phyloP scores from a whole-genome alignment of 2,888 invertebrate genomes.

The Chromoteleia sp. region DNA sequence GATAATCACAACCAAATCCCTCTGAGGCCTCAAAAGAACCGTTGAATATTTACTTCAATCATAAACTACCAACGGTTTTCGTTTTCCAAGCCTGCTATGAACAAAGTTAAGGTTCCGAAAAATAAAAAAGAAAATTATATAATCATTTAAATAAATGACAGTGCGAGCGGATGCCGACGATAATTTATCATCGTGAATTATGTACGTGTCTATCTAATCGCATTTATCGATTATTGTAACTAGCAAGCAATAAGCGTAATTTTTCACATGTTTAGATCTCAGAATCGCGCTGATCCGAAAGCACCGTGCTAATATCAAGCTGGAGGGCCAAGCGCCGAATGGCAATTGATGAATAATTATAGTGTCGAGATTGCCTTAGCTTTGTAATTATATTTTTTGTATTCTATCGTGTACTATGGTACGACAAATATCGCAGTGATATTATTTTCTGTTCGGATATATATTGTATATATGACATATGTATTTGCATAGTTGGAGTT shows the following conservation, averaged over 20 bases:
- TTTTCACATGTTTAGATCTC: constrained; percentile 68
- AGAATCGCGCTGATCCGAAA: constrained; percentile 53
- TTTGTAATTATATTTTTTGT: constrained; percentile 75
- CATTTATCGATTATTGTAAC: constrained; percentile 73
- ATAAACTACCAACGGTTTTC: constrained; percentile 7
- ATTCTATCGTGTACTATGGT: constrained; percentile 67
- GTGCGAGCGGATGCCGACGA: constrained; percentile 43
- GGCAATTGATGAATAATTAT: constrained; percentile 63
- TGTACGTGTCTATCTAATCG: constrained; percentile 74
- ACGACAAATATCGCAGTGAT: constrained; percentile 43
- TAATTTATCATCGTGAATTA: constrained; percentile 60
- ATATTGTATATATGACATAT: constrained; percentile 59
- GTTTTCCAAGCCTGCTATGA: constrained; percentile 37
- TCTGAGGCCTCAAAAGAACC: constrained; percentile 18
- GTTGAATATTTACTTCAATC: constrained; percentile 26
- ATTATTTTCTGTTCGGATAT: constrained; percentile 63
- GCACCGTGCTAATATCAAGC: constrained; percentile 59
- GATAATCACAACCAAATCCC: constrained; percentile 15
- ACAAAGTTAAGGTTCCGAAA: constrained; percentile 21
- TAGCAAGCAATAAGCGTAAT: constrained; percentile 71
- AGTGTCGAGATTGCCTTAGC: constrained; percentile 74
- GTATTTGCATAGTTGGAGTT: constrained; percentile 50
- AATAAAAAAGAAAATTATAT: not conserved
- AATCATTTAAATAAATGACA: constrained; percentile 1
- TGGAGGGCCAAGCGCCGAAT: constrained; percentile 30